A percentile compares a stretch with the other conserved stretches of the same genome.
phyloP scores from a whole-genome alignment of 2,113 vertebrate genomes.

The Pyxicephalus adspersus region DNA sequence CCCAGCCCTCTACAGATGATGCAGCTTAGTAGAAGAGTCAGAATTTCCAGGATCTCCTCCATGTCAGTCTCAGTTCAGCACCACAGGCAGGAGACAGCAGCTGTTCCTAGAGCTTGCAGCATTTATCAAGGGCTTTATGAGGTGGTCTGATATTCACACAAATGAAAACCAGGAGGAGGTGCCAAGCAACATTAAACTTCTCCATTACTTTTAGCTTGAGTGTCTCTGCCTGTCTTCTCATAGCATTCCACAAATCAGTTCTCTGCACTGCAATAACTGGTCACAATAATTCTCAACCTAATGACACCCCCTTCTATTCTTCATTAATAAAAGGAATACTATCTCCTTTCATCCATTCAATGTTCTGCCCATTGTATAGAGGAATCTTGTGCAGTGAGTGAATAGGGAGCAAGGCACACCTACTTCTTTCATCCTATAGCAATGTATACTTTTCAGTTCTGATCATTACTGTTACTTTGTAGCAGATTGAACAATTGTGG shows the following conservation, averaged over 20 bases:
- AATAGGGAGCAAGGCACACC: no score
- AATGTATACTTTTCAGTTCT: no score
- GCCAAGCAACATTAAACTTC: conserved; percentile 54
- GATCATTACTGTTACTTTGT: no score
- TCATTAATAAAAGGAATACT: not conserved
- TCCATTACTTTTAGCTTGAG: not conserved
- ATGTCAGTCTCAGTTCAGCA: conserved; percentile 70
- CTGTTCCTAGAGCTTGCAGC: conserved; percentile 43
- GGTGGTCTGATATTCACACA: conserved; percentile 69
- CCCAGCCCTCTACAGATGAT: not conserved
- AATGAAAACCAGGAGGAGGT: conserved; percentile 70
- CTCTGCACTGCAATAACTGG: not conserved
- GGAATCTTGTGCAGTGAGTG: not conserved
- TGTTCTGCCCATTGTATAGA: not conserved
- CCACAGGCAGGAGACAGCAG: conserved; percentile 76
- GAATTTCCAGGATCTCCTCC: conserved; percentile 54
- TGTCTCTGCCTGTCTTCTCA: not conserved
- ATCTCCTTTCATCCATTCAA: conserved; percentile 7
- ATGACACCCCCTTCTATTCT: not conserved
- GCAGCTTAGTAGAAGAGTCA: conserved; percentile 23
- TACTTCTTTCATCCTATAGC: no score
- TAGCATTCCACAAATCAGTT: not conserved
- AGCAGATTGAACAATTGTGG: no score
- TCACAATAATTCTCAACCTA: not conserved
- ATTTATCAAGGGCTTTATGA: conserved; percentile 65